phyloP scores from a whole-genome alignment of 53 echinoderm and acorn worm species.

The Paracentrotus lividus region DNA sequence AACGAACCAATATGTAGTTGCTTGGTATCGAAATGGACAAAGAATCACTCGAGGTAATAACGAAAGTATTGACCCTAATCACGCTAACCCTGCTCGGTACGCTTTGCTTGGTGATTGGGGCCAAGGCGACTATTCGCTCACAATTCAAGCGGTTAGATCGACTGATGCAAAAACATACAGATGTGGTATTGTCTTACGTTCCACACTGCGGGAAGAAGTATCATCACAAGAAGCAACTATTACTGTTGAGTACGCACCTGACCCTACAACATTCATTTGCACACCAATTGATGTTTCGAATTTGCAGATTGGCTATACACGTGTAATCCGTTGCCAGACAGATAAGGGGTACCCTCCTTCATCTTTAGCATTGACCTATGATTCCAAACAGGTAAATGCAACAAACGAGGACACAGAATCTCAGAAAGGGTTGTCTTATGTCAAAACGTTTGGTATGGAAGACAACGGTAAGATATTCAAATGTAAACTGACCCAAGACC shows the following conservation, averaged over 20 bases:
- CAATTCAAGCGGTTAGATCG: neutral
- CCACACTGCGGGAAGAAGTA: neutral
- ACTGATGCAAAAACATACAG: neutral
- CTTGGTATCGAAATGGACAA: conserved; percentile 11
- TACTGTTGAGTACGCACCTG: neutral
- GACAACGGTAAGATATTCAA: conserved; percentile 56
- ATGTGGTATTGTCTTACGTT: neutral
- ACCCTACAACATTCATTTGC: neutral
- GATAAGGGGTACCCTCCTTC: conserved; percentile 33
- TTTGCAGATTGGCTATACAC: neutral
- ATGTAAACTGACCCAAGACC: neutral
- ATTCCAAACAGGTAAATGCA: neutral
- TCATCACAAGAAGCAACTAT: neutral
- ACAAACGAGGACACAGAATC: neutral
- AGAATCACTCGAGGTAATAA: conserved; percentile 11
- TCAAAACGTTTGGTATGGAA: neutral
- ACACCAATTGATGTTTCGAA: neutral
- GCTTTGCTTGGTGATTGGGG: neutral
- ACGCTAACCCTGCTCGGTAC: neutral
- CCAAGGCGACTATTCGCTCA: neutral
- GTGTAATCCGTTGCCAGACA: neutral
- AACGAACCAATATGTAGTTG: neutral
- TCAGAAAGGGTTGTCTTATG: neutral
- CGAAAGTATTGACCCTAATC: conserved; percentile 24
- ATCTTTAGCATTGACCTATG: neutral